A percentile compares a stretch with the other conserved stretches of the same genome.
Evolutionary conservation across 2,888 invertebrate species (phyloP).

Genomic region (Myathropa florea): DNA sequence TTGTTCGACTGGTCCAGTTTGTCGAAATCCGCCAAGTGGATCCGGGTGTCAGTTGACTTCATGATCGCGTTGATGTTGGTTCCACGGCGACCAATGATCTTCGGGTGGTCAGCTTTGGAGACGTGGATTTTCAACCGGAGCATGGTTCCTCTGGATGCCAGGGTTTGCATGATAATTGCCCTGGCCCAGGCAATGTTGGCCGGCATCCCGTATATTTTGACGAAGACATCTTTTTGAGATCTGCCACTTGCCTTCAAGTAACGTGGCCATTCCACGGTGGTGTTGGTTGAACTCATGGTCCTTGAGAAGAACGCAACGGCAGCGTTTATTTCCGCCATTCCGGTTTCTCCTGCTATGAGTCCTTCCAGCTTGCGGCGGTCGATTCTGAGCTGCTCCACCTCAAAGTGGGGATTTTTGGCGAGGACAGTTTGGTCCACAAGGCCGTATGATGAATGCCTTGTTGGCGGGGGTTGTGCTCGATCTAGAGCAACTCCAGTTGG

Average conservation of each 20-base stretch:
- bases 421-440: slow-evolving; percentile 84
- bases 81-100: slow-evolving; percentile 95
- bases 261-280: slow-evolving; percentile 96
- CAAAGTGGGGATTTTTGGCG: slow-evolving; percentile 87
- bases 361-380: slow-evolving; percentile 95
- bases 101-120: slow-evolving; percentile 98
- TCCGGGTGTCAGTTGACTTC: slow-evolving; percentile 98
- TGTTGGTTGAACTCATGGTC: slow-evolving; percentile 94
- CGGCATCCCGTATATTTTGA: slow-evolving; percentile 91
- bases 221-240: slow-evolving; percentile 98
- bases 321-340: slow-evolving; percentile 76
- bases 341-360: slow-evolving; percentile 90
- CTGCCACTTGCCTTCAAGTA: slow-evolving; percentile 98
- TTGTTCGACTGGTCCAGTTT: slow-evolving; percentile 87
- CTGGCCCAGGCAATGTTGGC: slow-evolving; percentile 91
- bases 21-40: slow-evolving; percentile 94
- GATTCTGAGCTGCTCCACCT: slow-evolving; percentile 95
- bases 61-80: slow-evolving; percentile 88
- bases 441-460: background rate
- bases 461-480: too few species aligned
- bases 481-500: background rate
- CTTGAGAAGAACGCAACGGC: slow-evolving; percentile 79
- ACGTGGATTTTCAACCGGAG: slow-evolving; percentile 99
- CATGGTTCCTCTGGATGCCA: slow-evolving; percentile 95
- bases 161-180: slow-evolving; percentile 91